These are phyloP conservation scores for Agonum fuliginosum DNA, from an alignment of 2,888 invertebrate genomes.

Conservation along the genomic window DNA sequence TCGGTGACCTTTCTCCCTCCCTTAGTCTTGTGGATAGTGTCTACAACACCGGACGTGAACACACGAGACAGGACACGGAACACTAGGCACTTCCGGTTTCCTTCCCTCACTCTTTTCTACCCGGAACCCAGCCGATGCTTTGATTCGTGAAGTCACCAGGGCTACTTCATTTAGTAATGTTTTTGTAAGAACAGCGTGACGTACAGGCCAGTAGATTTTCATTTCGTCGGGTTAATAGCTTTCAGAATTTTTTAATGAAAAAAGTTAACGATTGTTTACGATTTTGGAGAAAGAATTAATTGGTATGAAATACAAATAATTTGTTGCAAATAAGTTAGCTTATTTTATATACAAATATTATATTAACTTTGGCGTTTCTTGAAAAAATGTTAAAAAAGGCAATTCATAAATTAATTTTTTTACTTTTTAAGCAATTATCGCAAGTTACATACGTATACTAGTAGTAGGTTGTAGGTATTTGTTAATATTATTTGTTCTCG, in stretches of 20 bases:
- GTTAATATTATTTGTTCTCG: no score
- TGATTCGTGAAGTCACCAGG: conserved; percentile 2
- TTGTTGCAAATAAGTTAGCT: no score
- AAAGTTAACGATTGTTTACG: background rate
- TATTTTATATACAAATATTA: no score
- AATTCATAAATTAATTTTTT: no score
- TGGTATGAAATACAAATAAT: no score
- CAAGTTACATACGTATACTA: no score
- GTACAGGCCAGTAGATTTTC: background rate
- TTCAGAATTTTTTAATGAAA: background rate
- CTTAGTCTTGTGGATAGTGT: background rate
- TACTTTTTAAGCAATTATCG: no score
- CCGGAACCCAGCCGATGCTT: background rate
- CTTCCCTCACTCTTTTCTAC: background rate
- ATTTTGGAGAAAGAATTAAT: no score
- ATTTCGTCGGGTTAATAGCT: background rate
- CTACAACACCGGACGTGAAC: background rate
- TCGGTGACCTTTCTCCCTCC: background rate
- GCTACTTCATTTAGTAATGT: background rate
- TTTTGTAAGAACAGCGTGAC: background rate
- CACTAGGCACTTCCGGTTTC: background rate
- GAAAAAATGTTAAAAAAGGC: no score
- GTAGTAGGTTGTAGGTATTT: no score
- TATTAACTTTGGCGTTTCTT: no score
- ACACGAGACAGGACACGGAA: background rate